Conservation (phyloP, 1,140 invertebrate genomes). For the Theocolax elegans region DNA sequence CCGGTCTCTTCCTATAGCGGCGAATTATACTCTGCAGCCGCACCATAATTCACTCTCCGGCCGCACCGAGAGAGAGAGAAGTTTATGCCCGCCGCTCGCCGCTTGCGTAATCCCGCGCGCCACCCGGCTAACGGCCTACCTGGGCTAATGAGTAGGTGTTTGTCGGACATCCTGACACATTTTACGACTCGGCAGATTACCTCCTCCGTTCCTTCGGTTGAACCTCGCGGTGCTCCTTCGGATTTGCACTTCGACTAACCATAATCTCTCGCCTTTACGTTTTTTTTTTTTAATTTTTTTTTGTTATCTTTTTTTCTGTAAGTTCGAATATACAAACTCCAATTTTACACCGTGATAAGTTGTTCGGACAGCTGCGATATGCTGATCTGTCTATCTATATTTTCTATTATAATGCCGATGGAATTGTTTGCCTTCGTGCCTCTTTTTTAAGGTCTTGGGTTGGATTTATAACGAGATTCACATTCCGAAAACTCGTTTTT, state of each 20-base stretch:
- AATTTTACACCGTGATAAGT: no score
- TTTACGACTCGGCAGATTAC: constrained; percentile 65
- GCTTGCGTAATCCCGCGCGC: constrained; percentile 60
- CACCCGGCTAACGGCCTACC: constrained; percentile 53
- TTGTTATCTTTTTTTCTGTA: not conserved
- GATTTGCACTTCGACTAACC: no score
- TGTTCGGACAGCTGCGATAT: no score
- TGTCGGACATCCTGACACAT: constrained; percentile 65
- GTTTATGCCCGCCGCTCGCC: constrained; percentile 52
- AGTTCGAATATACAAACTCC: no score
- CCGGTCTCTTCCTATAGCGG: not conserved
- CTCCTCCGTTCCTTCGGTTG: constrained; percentile 52
- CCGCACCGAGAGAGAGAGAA: constrained; percentile 53
- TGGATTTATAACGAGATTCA: no score
- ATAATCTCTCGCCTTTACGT: not conserved
- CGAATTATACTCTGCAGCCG: constrained; percentile 59
- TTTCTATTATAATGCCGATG: no score
- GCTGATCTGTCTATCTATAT: no score
- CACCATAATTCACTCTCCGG: constrained; percentile 57
- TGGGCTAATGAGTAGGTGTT: constrained; percentile 66
- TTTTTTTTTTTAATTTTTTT: not conserved
- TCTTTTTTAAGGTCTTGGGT: no score
- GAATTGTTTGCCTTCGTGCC: no score
- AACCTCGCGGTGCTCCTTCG: no score
- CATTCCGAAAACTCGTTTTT: constrained; percentile 21